Conservation (phyloP, 2,797 vertebrate species). For the Champsocephalus gunnari region DNA sequence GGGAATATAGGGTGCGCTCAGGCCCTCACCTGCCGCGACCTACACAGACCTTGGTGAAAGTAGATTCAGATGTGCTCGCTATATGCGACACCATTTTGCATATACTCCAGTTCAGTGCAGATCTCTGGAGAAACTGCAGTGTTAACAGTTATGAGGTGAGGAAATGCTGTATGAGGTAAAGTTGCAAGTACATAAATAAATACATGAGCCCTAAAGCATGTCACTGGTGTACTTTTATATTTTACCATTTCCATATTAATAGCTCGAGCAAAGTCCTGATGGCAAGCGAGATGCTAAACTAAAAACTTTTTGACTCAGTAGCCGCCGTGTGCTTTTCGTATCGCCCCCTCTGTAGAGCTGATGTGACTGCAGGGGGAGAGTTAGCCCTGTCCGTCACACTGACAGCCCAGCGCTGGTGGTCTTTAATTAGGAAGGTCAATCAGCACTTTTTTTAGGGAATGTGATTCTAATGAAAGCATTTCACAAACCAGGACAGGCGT, state of each 20-base stretch:
- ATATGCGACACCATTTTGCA: slow-evolving; percentile 57
- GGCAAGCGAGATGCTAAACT: slow-evolving; percentile 63
- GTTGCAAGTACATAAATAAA: slow-evolving; percentile 80
- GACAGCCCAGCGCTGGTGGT: slow-evolving; percentile 73
- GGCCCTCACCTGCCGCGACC: slow-evolving; percentile 67
- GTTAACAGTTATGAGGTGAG: slow-evolving; percentile 76
- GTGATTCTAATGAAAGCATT: slow-evolving; percentile 66
- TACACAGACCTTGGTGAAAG: slow-evolving; percentile 54
- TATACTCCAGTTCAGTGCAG: slow-evolving; percentile 38
- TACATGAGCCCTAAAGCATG: slow-evolving; percentile 75
- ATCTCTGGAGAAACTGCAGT: slow-evolving; percentile 70
- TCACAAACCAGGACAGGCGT: slow-evolving; percentile 57
- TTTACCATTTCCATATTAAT: slow-evolving; percentile 73
- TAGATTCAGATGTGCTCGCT: slow-evolving; percentile 64
- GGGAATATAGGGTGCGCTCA: slow-evolving; percentile 57
- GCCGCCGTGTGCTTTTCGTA: slow-evolving; percentile 68
- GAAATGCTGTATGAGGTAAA: slow-evolving; percentile 76
- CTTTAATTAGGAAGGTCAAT: slow-evolving; percentile 82
- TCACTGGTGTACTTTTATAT: slow-evolving; percentile 67
- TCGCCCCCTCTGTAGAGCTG: slow-evolving; percentile 67
- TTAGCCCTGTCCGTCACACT: slow-evolving; percentile 79
- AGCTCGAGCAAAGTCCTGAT: slow-evolving; percentile 63
- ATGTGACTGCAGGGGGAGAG: slow-evolving; percentile 76
- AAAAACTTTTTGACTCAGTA: slow-evolving; percentile 49
- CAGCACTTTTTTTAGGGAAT: slow-evolving; percentile 63